Percentiles rank a stretch among this genome's conserved stretches.
Evolutionary conservation across 2,797 vertebrate species (phyloP).

Genomic region (Neosilurus mollespiculum): DNA sequence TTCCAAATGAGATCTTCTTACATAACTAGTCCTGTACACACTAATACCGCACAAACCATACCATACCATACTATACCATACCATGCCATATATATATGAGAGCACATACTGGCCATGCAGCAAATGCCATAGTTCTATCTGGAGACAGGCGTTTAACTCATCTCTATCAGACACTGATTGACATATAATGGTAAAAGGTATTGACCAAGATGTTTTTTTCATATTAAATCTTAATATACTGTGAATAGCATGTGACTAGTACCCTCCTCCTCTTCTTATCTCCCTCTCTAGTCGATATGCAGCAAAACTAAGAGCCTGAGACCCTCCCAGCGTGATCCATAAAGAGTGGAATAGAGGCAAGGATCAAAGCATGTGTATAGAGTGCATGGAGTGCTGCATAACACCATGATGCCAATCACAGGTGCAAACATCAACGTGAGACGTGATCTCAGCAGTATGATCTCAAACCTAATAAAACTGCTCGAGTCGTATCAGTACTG

Average conservation of each 20-base stretch:
- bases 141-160: conserved; percentile 35
- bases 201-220: conserved; percentile 8
- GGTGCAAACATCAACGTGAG: conserved; percentile 21
- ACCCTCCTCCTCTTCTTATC: conserved; percentile 2
- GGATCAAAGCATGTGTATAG: conserved; percentile 46
- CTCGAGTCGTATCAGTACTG: conserved; percentile 14
- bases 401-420: conserved; percentile 18
- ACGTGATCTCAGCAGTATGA: conserved; percentile 11
- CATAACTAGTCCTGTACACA: no score
- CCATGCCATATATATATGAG: not conserved
- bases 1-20: not conserved
- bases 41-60: not conserved
- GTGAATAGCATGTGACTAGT: conserved; percentile 11
- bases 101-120: conserved; percentile 9
- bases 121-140: conserved; percentile 34
- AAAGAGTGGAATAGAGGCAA: conserved; percentile 29
- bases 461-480: conserved; percentile 2
- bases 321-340: conserved; percentile 45
- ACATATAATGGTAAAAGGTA: conserved; percentile 34
- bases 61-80: not conserved
- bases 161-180: conserved; percentile 21
- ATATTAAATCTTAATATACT: conserved; percentile 9
- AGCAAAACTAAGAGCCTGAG: conserved; percentile 35
- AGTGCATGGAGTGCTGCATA: conserved; percentile 21
- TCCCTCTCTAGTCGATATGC: conserved; percentile 38